phyloP scores from a whole-genome alignment of 2,888 invertebrate genomes.

The Caenorhabditis angaria region DNA sequence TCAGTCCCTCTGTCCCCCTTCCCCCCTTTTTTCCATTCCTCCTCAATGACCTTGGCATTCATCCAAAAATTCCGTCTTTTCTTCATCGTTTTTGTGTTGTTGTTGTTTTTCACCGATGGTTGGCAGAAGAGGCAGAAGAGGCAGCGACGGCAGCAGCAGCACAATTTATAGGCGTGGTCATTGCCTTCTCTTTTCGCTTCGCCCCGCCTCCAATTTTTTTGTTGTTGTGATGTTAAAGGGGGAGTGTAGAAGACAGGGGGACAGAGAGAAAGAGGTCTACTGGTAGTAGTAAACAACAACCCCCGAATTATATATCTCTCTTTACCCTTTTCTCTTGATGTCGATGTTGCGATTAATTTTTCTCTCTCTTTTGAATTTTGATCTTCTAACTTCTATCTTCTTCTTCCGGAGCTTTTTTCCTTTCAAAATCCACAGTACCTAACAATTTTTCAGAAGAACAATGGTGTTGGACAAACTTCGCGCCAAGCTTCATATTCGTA shows the following conservation, averaged over 20 bases:
- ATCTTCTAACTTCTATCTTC: too few species aligned
- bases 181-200: not conserved
- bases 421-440: not conserved
- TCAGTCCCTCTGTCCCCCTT: not conserved
- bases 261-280: not conserved
- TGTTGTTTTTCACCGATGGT: slow-evolving; percentile 3
- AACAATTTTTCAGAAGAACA: slow-evolving; percentile 8
- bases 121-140: too few species aligned
- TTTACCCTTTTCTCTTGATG: slow-evolving; percentile 1
- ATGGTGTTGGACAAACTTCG: slow-evolving; percentile 56
- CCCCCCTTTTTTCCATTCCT: not conserved
- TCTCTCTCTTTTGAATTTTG: too few species aligned
- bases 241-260: too few species aligned
- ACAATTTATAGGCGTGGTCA: not conserved
- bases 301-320: not conserved
- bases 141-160: too few species aligned
- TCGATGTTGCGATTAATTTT: not conserved
- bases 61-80: slow-evolving; percentile 22
- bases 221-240: slow-evolving; percentile 6
- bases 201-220: slow-evolving; percentile 11
- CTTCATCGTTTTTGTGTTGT: slow-evolving; percentile 3
- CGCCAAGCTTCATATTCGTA: slow-evolving; percentile 60
- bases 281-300: slow-evolving; percentile 18
- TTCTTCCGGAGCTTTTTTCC: not conserved
- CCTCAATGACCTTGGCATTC: slow-evolving; percentile 38